These are phyloP conservation scores for Rhodinocichla rosea DNA, from an alignment of 2,113 vertebrate genomes.

Conservation along the genomic window DNA sequence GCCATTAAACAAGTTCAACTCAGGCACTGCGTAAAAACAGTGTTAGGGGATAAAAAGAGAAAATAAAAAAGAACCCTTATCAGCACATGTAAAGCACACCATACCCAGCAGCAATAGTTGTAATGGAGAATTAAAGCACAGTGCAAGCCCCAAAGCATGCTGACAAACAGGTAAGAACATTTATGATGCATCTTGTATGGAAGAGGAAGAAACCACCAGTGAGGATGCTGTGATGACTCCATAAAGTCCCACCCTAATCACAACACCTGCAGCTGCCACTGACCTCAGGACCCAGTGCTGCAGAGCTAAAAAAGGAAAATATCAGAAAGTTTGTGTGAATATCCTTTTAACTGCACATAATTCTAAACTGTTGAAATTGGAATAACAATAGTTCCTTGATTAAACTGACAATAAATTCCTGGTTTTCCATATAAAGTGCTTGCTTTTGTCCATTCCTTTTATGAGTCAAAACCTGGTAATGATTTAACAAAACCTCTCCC, in stretches of 20 bases:
- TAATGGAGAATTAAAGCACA: neutral
- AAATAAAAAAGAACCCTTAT: neutral
- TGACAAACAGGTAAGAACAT: neutral
- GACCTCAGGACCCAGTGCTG: neutral
- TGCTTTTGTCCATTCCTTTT: neutral
- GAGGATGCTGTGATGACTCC: neutral
- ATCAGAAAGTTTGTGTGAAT: neutral
- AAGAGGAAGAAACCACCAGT: neutral
- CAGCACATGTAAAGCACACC: accelerated
- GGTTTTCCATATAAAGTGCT: neutral
- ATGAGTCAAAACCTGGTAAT: neutral
- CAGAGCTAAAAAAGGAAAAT: neutral
- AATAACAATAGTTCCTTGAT: neutral
- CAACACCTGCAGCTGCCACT: neutral
- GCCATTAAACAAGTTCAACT: neutral
- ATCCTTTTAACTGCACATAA: neutral
- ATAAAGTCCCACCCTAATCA: neutral
- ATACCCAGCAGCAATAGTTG: neutral
- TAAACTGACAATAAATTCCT: neutral
- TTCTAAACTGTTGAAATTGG: neutral
- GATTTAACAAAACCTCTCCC: neutral
- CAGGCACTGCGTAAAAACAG: accelerated
- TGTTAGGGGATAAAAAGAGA: neutral
- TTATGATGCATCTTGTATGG: accelerated
- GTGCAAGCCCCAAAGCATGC: neutral